Evolutionary conservation across 2,888 invertebrate genomes (phyloP).

Genomic region (Dascillus cervinus): DNA sequence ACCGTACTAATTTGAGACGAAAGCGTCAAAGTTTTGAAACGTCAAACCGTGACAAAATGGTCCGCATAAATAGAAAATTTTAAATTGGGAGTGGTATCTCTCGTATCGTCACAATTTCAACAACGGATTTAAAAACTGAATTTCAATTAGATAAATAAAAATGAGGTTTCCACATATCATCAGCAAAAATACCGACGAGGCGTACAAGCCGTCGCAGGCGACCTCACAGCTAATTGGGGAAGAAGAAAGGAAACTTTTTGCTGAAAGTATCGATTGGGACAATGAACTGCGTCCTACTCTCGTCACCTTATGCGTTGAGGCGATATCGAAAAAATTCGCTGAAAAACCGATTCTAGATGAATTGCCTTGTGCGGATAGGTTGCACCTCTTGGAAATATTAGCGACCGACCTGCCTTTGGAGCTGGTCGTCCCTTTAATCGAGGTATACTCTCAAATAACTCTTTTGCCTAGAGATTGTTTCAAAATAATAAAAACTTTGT

Average conservation of each 20-base stretch:
- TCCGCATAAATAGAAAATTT: too few relatives aligned
- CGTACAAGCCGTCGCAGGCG: conserved; percentile 41
- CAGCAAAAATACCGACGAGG: conserved; percentile 40
- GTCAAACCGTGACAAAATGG: too few relatives aligned
- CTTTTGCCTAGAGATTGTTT: neutral
- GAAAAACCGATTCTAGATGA: conserved; percentile 47
- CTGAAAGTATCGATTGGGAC: conserved; percentile 51
- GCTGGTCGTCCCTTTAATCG: conserved; percentile 47
- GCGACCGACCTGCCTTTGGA: conserved; percentile 53
- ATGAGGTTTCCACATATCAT: conserved; percentile 39
- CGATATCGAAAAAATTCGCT: conserved; percentile 45
- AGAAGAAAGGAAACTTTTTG: conserved; percentile 39
- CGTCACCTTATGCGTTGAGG: conserved; percentile 43
- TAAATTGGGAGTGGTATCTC: too few relatives aligned
- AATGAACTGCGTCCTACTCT: conserved; percentile 44
- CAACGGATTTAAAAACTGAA: too few relatives aligned
- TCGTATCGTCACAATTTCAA: too few relatives aligned
- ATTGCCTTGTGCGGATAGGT: conserved; percentile 51
- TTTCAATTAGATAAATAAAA: conserved; percentile 6
- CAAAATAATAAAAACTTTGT: conserved; percentile 2
- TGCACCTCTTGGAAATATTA: conserved; percentile 53
- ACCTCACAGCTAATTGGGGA: conserved; percentile 36
- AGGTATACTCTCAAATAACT: too few relatives aligned
- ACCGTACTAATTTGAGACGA: too few relatives aligned
- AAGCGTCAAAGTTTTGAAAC: too few relatives aligned